phyloP scores from a whole-genome alignment of 1,140 invertebrate species.

The Plutomurus gul region DNA sequence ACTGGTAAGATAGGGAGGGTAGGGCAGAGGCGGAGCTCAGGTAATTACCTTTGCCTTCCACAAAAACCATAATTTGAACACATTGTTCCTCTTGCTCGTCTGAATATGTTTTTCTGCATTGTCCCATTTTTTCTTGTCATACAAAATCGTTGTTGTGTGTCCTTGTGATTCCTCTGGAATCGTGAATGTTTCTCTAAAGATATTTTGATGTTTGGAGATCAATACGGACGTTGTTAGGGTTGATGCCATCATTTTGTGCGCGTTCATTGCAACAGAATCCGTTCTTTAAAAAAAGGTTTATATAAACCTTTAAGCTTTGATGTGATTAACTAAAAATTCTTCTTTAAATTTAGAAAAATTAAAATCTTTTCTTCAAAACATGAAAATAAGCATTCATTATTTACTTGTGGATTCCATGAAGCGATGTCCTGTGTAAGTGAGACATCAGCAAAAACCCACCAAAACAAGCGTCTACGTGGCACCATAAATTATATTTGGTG shows the following conservation, averaged over 20 bases:
- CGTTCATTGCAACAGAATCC: background rate
- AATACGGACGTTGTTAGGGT: background rate
- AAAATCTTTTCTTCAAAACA: too few relatives aligned
- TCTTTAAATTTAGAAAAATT: too few relatives aligned
- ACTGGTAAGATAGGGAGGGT: too few relatives aligned
- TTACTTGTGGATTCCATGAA: too few relatives aligned
- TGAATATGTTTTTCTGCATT: background rate
- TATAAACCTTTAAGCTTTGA: too few relatives aligned
- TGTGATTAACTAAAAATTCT: too few relatives aligned
- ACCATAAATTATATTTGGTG: conserved; percentile 17
- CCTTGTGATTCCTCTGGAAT: background rate
- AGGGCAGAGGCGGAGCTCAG: too few relatives aligned
- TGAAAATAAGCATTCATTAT: too few relatives aligned
- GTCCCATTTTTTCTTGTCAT: background rate
- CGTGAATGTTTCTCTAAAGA: background rate
- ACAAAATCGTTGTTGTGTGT: background rate
- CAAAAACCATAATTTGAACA: background rate
- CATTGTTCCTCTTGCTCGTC: background rate
- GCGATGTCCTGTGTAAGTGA: background rate
- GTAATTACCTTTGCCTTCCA: too few relatives aligned
- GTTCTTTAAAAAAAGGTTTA: background rate
- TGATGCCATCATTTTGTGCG: background rate
- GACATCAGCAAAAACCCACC: conserved; percentile 14
- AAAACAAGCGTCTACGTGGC: conserved; percentile 40
- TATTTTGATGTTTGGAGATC: background rate